Evolutionary conservation across 2,113 vertebrate genomes (phyloP).

Genomic region (Platysternon megacephalum): DNA sequence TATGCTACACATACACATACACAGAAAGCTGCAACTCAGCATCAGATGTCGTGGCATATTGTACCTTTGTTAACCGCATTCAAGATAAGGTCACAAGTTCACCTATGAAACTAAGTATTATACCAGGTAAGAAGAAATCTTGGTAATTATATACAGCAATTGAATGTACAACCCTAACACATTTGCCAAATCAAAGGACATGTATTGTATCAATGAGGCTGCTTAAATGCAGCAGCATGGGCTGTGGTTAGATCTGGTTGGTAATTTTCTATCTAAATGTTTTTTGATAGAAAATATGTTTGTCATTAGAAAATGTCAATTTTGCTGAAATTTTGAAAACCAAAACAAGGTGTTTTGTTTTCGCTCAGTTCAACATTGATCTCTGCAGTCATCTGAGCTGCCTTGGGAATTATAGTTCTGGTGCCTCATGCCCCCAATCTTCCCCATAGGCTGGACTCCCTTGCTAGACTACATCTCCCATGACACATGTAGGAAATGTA

Average conservation of each 20-base stretch:
- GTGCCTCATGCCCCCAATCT: neutral
- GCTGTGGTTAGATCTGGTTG: neutral
- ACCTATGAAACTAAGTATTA: slow-evolving; percentile 33
- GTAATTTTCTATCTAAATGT: neutral
- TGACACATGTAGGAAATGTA: neutral
- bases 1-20: slow-evolving; percentile 65
- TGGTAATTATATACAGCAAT: neutral
- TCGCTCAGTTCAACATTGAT: neutral
- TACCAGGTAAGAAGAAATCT: slow-evolving; percentile 66
- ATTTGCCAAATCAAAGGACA: neutral
- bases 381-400: neutral
- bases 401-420: neutral
- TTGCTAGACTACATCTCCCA: neutral
- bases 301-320: neutral
- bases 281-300: neutral
- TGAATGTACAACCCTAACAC: neutral
- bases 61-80: slow-evolving; percentile 60
- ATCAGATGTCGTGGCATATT: accelerated
- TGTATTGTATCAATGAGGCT: neutral
- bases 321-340: neutral
- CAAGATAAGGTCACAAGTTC: slow-evolving; percentile 41
- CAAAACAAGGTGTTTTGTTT: neutral
- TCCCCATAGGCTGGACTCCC: neutral
- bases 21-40: neutral
- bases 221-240: neutral